A percentile compares a stretch with the other conserved stretches of the same genome.
These are phyloP conservation scores for Lophura nycthemera DNA, from an alignment of 2,113 vertebrate genomes.

Conservation along the genomic window DNA sequence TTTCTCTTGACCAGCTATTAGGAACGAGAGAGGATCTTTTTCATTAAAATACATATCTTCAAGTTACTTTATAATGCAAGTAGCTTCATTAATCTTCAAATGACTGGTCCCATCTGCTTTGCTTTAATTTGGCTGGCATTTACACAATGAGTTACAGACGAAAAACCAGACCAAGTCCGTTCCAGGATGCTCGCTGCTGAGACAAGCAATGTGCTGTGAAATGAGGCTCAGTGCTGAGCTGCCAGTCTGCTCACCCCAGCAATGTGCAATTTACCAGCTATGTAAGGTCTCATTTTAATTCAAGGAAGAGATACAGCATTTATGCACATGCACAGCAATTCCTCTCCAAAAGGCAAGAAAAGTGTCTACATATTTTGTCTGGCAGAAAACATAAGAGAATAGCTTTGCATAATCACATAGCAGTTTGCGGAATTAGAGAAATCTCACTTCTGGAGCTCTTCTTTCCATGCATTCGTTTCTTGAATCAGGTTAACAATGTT, in stretches of 20 bases:
- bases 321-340: slow-evolving; percentile 50
- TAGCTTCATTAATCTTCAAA: slow-evolving; percentile 67
- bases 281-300: slow-evolving; percentile 43
- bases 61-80: slow-evolving; percentile 34
- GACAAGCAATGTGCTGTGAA: slow-evolving; percentile 56
- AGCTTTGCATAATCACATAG: slow-evolving; percentile 51
- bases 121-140: slow-evolving; percentile 73
- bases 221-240: background rate
- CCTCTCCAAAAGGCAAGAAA: slow-evolving; percentile 53
- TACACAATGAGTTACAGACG: slow-evolving; percentile 52
- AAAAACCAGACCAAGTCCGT: slow-evolving; percentile 57
- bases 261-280: slow-evolving; percentile 8
- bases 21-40: slow-evolving; percentile 12
- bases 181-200: slow-evolving; percentile 44
- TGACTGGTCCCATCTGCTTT: slow-evolving; percentile 71
- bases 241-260: slow-evolving; percentile 8
- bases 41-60: background rate
- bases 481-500: background rate
- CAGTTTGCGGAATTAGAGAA: slow-evolving; percentile 36
- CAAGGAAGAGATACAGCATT: slow-evolving; percentile 29
- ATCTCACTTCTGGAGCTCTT: background rate
- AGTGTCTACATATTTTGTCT: slow-evolving; percentile 61
- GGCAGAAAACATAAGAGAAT: slow-evolving; percentile 48
- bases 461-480: background rate
- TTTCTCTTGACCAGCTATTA: slow-evolving; percentile 17